Evolutionary conservation across 2,113 vertebrate species (phyloP), one percentile per base, ranked within the genome.

Genomic region (Chascanopsetta lugubris): DNA sequence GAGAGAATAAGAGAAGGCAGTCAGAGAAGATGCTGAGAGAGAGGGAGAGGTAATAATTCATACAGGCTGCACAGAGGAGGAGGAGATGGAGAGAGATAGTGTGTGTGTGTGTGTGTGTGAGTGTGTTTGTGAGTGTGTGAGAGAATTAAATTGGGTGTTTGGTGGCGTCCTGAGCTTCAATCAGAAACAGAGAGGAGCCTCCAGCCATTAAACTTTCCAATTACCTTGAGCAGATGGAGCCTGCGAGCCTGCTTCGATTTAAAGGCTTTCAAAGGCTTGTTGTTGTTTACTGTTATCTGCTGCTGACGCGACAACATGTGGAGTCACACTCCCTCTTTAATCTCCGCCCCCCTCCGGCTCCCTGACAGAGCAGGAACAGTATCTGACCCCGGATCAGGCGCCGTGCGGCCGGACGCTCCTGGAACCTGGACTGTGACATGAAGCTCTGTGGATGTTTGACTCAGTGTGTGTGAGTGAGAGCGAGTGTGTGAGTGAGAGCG

Each of bases 201-300:
- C 43, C 49, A 80, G 78, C 71, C 18, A 32, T 85, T 85, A 86
- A 87, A 88, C 85, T 86, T 87, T 85, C 80, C 88, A 88, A 90
- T 90, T 90, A 90, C 80, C 72, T 63, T 69, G 77, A 82, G 86
- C 82, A 88, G 81, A 89, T 80, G 74, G 74, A 79, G 69, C 71
- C 79, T 72, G 72, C 8, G 13, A 77, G 80, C 34, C 69, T n/a
- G n/a, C n/a, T n/a, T 82, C 47, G 3, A 75, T 86, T 86, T 74
- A 80, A 61, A 57, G 25, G 51, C 59, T 71, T 61, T 82, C 32
- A 77, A 85, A 64, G 74, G 61, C 65, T 84, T 80, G 82, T 80
- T 86, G 77, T 88, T 88, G 75, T 85, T 86, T 90, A 86, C 83
- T 68, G 69, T 82, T 77, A 75, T 79, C 51, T 73, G 66, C 51